Percentiles rank a stretch among this genome's conserved stretches.
These are phyloP conservation scores for Hexactinellida sp. DNA, from an alignment of 37 sponge, comb jelly and placozoan genomes.

Conservation along the genomic window DNA sequence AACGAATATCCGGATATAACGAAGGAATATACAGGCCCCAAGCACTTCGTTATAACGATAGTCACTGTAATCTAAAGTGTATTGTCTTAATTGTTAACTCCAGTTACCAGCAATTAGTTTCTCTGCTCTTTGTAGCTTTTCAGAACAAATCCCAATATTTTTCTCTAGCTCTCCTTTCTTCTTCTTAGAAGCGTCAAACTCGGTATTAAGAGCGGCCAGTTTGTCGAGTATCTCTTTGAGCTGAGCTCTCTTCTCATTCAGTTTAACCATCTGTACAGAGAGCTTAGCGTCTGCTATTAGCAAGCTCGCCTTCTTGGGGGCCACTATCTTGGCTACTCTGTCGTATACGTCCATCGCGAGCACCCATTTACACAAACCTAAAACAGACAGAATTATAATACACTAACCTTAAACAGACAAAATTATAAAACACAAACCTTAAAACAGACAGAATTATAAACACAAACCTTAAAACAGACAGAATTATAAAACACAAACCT, in stretches of 20 bases:
- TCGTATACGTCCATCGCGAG: constrained; percentile 97
- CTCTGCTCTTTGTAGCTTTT: constrained; percentile 89
- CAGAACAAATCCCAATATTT: constrained; percentile 81
- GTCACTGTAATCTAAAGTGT: too few relatives aligned
- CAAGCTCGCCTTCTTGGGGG: constrained; percentile 84
- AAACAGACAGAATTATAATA: not conserved
- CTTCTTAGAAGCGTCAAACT: constrained; percentile 60
- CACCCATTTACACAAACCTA: constrained; percentile 80
- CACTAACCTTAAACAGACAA: not conserved
- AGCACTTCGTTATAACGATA: too few relatives aligned
- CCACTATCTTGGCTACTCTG: constrained; percentile 94
- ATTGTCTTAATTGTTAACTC: too few relatives aligned
- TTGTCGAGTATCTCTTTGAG: constrained; percentile 73
- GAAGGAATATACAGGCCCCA: too few relatives aligned
- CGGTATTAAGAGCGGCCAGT: constrained; percentile 73
- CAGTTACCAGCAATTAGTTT: constrained; percentile 59
- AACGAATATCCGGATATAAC: too few relatives aligned
- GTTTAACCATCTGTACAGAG: constrained; percentile 78
- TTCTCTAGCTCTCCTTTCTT: constrained; percentile 67
- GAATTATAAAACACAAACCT: not conserved
- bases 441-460: too few relatives aligned
- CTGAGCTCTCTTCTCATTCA: constrained; percentile 79
- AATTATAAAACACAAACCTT: not conserved
- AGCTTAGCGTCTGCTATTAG: constrained; percentile 76
- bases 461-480: too few relatives aligned